Base-by-base conservation (phyloP, 2,888 invertebrate genomes). In the Mesopsocus fuscifrons region DNA sequence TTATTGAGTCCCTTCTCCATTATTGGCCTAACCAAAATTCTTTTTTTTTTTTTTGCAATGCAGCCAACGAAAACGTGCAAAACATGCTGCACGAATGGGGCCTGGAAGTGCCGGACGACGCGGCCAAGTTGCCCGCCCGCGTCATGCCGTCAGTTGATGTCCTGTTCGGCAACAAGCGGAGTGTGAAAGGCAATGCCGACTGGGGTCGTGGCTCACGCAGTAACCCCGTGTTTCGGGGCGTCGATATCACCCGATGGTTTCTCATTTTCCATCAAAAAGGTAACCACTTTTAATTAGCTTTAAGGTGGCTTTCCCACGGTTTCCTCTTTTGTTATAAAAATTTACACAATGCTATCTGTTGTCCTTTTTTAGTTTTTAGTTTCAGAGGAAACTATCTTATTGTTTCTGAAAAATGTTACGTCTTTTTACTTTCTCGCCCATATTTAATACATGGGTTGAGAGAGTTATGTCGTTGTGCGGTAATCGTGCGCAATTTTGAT, bases 31-130 rank as follows among this genome's bases (percentile, higher is more conserved):
- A 31, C 15, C 11, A 43, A 43, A 43, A 22, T 11, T 38, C 22
- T 2, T 38, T 34, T 9, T 44, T 34, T n/a, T n/a, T 34, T 34
- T 82, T n/a, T n/a, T n/a, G n/a, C n/a, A n/a, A n/a, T 0, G 55
- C 63, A 48, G 64, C 58, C 0, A 74, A 67, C 32, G 65, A 71
- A 6, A 68, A 71, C 6, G 84, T 85, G 0, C 65, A 55, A n/a
- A 59, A 69, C 47, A 70, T 87, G 22, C 64, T 94, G 2, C 55
- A 61, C 0, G 72, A 74, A 34, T 95, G 94, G 94, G 92, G 92
- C 0, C 63, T 97, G 1, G 59, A 63, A 42, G 61, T 80, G 22
- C 69, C 67, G 0, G 57, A 61, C 0, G 66, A 70, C 2, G 68
- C 73, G 0, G 59, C 74, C 1, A 55, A 67, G 45, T 53, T 85